Evolutionary conservation across 2,113 vertebrate genomes (phyloP), one percentile per base, ranked within the genome.

Genomic region (Gambusia affinis): DNA sequence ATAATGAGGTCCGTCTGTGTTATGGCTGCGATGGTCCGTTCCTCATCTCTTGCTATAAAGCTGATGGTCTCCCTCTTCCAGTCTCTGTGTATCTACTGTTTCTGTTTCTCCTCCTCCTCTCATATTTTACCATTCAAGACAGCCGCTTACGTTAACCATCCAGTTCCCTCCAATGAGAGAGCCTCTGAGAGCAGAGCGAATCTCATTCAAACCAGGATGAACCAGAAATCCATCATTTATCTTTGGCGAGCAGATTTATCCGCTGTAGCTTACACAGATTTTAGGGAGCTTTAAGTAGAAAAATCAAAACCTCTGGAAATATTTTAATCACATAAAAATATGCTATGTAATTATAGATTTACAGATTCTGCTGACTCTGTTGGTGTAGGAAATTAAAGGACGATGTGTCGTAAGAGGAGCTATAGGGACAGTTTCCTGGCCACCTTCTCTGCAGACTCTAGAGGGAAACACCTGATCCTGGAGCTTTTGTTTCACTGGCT

Each of bases 391-490:
- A 76, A 68, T 75, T 85, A 61, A 37, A 24, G 67, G 64, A 79
- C 74, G 87, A 87, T 78, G 73, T 39, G 47, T 79, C 47, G 65
- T 67, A 57, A 60, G 62, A 64, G 14, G 33, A 61, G 22, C 71
- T 29, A 72, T 69, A 63, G 60, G 71, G 70, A 67, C 70, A 76
- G 79, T 1, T 88, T 89, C 90, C 86, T 82, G 83, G 54, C 81
- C 30, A 84, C 64, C 86, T 37, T 79, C 15, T 67, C 75, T 73
- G 79, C 6, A 22, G 22, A 22, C 76, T 5, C 22, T 51, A 14
- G 76, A 67, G 86, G 87, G 91, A 92, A 91, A 70, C 91, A 91
- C 85, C 91, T 91, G 88, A 91, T 67, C 63, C 61, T 15, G 33
- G 39, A 35, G 75, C 78, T 70, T 83, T 78, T 87, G 86, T 85